phyloP scores from a whole-genome alignment of 2,888 invertebrate species.

The Parasteatoda lunata region DNA sequence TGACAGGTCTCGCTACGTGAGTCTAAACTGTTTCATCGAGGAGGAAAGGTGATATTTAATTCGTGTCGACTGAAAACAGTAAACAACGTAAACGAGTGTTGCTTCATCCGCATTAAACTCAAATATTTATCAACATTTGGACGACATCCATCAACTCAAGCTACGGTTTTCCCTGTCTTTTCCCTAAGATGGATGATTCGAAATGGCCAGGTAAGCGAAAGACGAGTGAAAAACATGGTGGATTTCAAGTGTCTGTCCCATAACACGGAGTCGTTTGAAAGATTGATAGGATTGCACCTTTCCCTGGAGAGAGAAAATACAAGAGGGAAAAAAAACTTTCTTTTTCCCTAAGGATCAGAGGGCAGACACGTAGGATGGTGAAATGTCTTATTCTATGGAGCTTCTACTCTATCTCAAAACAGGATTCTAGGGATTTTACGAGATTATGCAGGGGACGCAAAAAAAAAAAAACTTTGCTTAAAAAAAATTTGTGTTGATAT shows the following conservation, averaged over 20 bases:
- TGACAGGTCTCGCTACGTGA: too few species aligned
- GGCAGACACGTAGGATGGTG: background rate
- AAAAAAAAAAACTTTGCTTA: too few species aligned
- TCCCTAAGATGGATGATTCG: conserved; percentile 56
- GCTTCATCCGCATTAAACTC: conserved; percentile 28
- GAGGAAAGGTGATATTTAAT: background rate
- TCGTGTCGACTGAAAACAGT: background rate
- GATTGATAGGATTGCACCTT: conserved; percentile 21
- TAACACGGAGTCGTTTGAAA: conserved; percentile 5
- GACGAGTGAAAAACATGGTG: conserved; percentile 54
- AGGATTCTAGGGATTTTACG: too few species aligned
- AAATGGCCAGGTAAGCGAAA: conserved; percentile 54
- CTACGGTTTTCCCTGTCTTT: conserved; percentile 29
- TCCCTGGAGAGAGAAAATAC: background rate
- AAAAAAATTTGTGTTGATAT: too few species aligned
- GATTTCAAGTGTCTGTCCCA: conserved; percentile 35
- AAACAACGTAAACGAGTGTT: background rate
- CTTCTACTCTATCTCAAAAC: too few species aligned
- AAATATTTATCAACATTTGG: conserved; percentile 59
- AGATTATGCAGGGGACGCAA: too few species aligned
- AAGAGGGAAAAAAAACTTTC: background rate
- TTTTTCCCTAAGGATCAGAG: conserved; percentile 23
- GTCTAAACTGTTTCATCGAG: background rate
- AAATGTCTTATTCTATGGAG: too few species aligned
- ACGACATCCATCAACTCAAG: conserved; percentile 44